Evolutionary conservation across 1,140 invertebrate species (phyloP), one percentile per base, ranked within the genome.

Genomic region (Camponotus vicinus): DNA sequence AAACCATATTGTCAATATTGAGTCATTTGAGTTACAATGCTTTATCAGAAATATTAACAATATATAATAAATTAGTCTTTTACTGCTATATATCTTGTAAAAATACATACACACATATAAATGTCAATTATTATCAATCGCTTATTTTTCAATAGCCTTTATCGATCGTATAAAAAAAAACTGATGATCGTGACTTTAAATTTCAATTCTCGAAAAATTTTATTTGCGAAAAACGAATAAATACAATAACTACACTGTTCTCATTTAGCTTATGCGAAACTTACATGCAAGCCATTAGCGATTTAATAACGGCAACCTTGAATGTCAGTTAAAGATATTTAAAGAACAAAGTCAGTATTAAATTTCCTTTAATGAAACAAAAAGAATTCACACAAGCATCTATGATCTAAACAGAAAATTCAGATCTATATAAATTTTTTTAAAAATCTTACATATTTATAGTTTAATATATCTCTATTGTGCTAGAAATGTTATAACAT

Each of bases 261-360:
- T 75, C 40, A 82, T 21, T 7, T 59, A 32, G 40, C 55, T 75
- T 49, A 11, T 18, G 61, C 37, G 40, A 75, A 83, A 73, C 18
- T 59, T 61, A 34, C 27, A 63, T 45, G 32, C 40, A 73, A 34
- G 69, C 42, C 2, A 75, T 83, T 83, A 73, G 5, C n/a, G 13
- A 83, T n/a, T 32, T 83, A 75, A 61, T 49, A 61, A 73, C 55
- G 9, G 3, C 79, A 73, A n/a, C 57, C 55, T 83, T 75, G 40
- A 75, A 2, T 75, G 27, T 49, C 55, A 75, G 7, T 75, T 73
- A 8, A 63, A 83, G 37, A 32, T 73, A 83, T 49, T 73, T 75
- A 59, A 27, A 73, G 7, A 34, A 0, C 6, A 61, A 11, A 73
- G 1, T 37, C 37, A 37, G 8, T 45, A 11, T 42, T 71, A 15